Evolutionary conservation across 1,140 invertebrate species (phyloP), one percentile per base, ranked within the genome.

Genomic region (Bombus cullumanus): DNA sequence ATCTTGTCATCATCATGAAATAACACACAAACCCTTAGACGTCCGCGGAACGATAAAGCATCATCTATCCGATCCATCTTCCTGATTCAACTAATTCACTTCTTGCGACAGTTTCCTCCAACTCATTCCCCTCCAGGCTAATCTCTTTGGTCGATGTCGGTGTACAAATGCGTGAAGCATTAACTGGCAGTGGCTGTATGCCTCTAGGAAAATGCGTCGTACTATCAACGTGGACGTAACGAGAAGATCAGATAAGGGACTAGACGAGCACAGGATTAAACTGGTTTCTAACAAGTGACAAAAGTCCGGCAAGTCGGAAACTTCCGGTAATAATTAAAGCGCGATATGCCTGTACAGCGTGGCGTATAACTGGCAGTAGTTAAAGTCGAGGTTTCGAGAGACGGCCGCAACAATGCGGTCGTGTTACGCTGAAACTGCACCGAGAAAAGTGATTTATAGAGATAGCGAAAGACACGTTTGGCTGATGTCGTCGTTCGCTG

Each of bases 291-390:
- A 81, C 79, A 47, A 74, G n/a, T 86, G 62, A 83, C 66, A 80
- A 78, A 77, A 81, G 77, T 82, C 75, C 79, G 64, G 41, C 68
- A 88, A 89, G 78, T 86, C 41, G 13, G 77, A 83, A 93, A 92
- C 82, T 92, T 90, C 68, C 83, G 83, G 86, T 88, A 90, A 53
- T 53, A 53, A 92, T 92, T 93, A 92, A 93, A 92, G 88, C 62
- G 80, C 88, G 77, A 76, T 88, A 86, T 64, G 31, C 43, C 81
- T 34, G 69, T 53, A 53, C 18, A 53, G 18, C 6, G 47, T 53
- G 47, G 78, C 57, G 37, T 82, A 18, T 72, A 83, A 72, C 66
- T 62, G 62, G 59, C 72, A 89, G 87, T 92, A 92, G 88, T 91
- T 76, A 76, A 76, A 77, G 85, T 86, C 72, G 53, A 83, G 47